These are phyloP conservation scores for Stomorhina lunata DNA, from an alignment of 2,888 invertebrate species.

Conservation along the genomic window DNA sequence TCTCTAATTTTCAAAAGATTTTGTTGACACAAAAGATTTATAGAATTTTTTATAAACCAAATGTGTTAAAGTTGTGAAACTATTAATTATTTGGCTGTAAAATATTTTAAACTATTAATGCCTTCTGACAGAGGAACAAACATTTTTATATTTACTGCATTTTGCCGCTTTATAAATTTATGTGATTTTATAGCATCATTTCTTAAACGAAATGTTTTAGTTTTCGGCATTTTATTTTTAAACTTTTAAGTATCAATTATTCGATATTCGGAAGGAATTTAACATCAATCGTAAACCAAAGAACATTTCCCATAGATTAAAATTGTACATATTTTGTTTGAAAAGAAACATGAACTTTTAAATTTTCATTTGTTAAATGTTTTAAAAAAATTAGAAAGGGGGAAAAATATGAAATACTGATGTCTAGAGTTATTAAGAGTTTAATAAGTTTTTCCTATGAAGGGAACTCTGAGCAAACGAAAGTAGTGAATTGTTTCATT, in stretches of 20 bases:
- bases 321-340: background rate
- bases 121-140: background rate
- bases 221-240: background rate
- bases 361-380: no score
- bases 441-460: no score
- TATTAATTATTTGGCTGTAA: constrained; percentile 11
- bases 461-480: no score
- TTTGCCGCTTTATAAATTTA: background rate
- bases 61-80: background rate
- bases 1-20: no score
- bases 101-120: constrained; percentile 3
- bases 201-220: background rate
- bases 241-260: background rate
- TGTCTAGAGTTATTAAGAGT: no score
- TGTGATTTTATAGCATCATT: background rate
- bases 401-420: background rate
- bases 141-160: background rate
- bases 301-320: background rate
- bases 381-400: background rate
- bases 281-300: background rate
- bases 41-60: no score
- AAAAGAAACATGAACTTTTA: background rate
- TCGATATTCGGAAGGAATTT: background rate
- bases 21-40: no score
- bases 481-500: no score